Conservation (phyloP, 2,797 vertebrate genomes). For the Sebastes cheni region DNA sequence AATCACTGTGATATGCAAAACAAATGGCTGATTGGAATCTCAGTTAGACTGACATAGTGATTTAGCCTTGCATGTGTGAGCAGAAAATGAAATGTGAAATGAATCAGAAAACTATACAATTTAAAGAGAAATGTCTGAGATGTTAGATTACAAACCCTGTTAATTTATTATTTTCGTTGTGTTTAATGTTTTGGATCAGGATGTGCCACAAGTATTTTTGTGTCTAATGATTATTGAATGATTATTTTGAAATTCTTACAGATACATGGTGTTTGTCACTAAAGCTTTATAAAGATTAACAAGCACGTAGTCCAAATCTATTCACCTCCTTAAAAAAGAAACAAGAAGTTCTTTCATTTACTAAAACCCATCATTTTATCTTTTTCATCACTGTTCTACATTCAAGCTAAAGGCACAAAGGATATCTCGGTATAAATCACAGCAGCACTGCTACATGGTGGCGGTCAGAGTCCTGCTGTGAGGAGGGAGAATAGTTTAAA, state of each 20-base stretch:
- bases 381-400: background rate
- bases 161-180: background rate
- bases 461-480: background rate
- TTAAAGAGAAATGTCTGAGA: background rate
- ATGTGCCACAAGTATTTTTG: background rate
- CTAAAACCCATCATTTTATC: background rate
- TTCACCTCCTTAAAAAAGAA: background rate
- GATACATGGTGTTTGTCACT: background rate
- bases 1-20: too few species aligned
- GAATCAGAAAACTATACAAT: background rate
- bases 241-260: background rate
- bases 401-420: background rate
- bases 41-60: background rate
- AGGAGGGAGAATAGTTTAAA: background rate
- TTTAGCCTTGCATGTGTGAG: background rate
- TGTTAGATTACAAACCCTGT: background rate
- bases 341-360: background rate
- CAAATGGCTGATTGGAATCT: background rate
- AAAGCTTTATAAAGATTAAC: background rate
- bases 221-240: background rate
- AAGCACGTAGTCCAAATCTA: background rate
- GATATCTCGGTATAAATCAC: background rate
- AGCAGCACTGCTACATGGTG: background rate
- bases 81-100: background rate
- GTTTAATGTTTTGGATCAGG: background rate